Percentiles rank a stretch among this genome's conserved stretches.
These are phyloP conservation scores for Eilema caniola DNA, from an alignment of 2,888 invertebrate species.

Conservation along the genomic window DNA sequence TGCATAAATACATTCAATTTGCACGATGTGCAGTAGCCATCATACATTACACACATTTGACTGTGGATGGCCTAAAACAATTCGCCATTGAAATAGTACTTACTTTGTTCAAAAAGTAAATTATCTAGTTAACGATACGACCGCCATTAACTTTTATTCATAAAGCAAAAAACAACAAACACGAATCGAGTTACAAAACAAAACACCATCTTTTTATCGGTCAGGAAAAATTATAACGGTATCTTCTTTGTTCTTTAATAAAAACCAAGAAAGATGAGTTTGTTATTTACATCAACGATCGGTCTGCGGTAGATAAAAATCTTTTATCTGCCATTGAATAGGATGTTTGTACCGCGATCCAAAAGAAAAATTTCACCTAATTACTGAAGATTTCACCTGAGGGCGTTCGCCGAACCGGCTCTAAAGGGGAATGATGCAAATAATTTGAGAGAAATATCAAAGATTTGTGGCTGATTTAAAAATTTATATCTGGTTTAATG, in stretches of 20 bases:
- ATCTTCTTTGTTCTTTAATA: slow-evolving; percentile 53
- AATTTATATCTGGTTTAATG: slow-evolving; percentile 41
- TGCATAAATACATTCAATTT: too few relatives aligned
- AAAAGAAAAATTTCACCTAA: slow-evolving; percentile 77
- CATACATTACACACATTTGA: too few relatives aligned
- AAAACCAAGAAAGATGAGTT: slow-evolving; percentile 68
- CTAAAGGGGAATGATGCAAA: slow-evolving; percentile 61
- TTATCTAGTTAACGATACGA: not conserved
- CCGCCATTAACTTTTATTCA: too few relatives aligned
- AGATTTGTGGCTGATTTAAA: slow-evolving; percentile 52
- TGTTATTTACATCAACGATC: slow-evolving; percentile 78
- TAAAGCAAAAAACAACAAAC: not conserved
- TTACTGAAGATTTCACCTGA: slow-evolving; percentile 67
- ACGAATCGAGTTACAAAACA: slow-evolving; percentile 43
- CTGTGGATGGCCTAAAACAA: too few relatives aligned
- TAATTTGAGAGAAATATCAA: slow-evolving; percentile 55
- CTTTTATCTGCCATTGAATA: slow-evolving; percentile 76
- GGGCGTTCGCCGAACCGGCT: slow-evolving; percentile 52
- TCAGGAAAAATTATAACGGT: slow-evolving; percentile 51
- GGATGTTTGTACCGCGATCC: slow-evolving; percentile 75
- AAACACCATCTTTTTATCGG: slow-evolving; percentile 32
- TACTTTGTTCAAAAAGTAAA: not conserved
- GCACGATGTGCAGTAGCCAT: too few relatives aligned
- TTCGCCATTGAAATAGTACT: too few relatives aligned
- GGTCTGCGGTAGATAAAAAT: slow-evolving; percentile 68